Evolutionary conservation across 2,888 invertebrate genomes (phyloP).

Genomic region (Hedychridium roseum): DNA sequence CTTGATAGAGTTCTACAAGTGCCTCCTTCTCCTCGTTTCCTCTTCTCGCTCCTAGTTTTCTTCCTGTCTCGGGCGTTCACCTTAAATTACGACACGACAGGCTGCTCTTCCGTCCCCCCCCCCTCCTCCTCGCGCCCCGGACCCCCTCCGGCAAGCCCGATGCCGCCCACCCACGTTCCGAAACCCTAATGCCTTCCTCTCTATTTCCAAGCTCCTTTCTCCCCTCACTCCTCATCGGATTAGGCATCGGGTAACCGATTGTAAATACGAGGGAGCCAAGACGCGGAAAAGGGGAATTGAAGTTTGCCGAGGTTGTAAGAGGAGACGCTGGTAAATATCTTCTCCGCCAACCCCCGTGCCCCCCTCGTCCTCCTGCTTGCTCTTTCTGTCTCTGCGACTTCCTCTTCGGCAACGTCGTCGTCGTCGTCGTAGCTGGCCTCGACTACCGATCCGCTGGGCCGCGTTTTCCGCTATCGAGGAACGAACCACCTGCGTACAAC

Average conservation of each 20-base stretch:
- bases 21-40: background rate
- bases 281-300: conserved; percentile 40
- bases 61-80: conserved; percentile 4
- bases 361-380: conserved; percentile 19
- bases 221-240: conserved; percentile 36
- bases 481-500: conserved; percentile 1
- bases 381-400: conserved; percentile 10
- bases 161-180: no score
- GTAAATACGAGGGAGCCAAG: conserved; percentile 43
- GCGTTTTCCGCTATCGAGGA: conserved; percentile 6
- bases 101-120: background rate
- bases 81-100: conserved; percentile 34
- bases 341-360: conserved; percentile 13
- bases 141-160: background rate
- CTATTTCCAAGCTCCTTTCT: conserved; percentile 15
- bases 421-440: conserved; percentile 20
- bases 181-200: conserved; percentile 23
- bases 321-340: conserved; percentile 50
- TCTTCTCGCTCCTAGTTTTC: conserved; percentile 1
- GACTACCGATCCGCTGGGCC: conserved; percentile 17
- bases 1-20: no score
- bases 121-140: background rate
- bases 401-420: conserved; percentile 14
- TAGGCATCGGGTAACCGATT: conserved; percentile 51
- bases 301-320: conserved; percentile 50